phyloP scores from a whole-genome alignment of 2,797 vertebrate species.

The Rhinoraja longicauda region DNA sequence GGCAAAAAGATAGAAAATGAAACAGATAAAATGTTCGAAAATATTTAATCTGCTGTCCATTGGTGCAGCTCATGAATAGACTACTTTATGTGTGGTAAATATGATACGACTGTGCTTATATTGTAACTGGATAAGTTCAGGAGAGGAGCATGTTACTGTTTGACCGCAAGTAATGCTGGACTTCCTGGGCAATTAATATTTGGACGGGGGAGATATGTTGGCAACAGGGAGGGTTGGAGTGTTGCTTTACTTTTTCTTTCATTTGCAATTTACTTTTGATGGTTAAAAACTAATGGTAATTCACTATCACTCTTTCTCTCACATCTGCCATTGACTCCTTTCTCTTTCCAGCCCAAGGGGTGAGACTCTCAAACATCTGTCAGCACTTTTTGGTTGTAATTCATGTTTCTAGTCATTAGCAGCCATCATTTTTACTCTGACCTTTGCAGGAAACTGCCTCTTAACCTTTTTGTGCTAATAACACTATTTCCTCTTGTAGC shows the following conservation, averaged over 20 bases:
- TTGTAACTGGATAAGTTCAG: background rate
- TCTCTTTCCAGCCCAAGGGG: background rate
- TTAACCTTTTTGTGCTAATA: constrained; percentile 37
- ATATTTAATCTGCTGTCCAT: background rate
- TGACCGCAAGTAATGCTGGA: background rate
- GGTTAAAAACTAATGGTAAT: background rate
- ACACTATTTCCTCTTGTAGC: constrained; percentile 20
- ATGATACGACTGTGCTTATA: background rate
- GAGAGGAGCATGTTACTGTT: background rate
- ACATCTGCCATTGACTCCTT: constrained; percentile 11
- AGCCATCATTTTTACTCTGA: constrained; percentile 22
- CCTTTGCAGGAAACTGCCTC: constrained; percentile 30
- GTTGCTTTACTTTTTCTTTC: background rate
- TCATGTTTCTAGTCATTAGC: constrained; percentile 27
- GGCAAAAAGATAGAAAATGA: background rate
- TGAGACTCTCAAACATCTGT: constrained; percentile 33
- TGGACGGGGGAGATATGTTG: too few species aligned
- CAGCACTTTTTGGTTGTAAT: constrained; percentile 32
- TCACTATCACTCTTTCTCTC: background rate
- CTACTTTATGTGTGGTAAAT: background rate
- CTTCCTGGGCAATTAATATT: background rate
- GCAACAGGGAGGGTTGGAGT: too few species aligned
- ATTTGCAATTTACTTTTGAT: background rate
- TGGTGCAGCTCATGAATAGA: background rate
- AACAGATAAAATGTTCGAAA: background rate